Evolutionary conservation across 2,888 invertebrate species (phyloP), one percentile per base, ranked within the genome.

Genomic region (Palloptera scutellata): DNA sequence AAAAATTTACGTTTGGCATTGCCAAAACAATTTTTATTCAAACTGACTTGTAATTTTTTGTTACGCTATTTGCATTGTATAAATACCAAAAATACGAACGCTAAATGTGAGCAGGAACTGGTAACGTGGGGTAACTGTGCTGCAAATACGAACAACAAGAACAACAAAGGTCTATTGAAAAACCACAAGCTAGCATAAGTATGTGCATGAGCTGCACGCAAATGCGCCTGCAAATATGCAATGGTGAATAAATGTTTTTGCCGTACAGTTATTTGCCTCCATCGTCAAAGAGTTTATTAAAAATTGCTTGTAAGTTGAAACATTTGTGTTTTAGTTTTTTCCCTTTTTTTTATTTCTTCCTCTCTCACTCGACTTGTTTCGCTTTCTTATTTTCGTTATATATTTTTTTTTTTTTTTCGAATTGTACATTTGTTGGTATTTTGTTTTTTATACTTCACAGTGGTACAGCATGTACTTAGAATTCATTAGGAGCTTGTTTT

Each of bases 151-250:
- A 30, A 30, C 30, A 30, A 30, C 30, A 30, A 2, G 3, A 30
- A 30, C 30, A 30, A 2, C 30, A 30, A 30, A 30, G n/a, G n/a
- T n/a, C 30, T 30, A 30, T 30, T 30, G 30, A 30, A 30, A 45
- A 15, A 54, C 60, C 66, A 17, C 66, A 66, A 66, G 55, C 60
- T 4, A 30, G 30, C 30, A 30, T 2, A 30, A 59, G 60, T 66
- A 66, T n/a, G n/a, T n/a, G n/a, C 59, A 64, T 60, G 54, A 59
- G 52, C 51, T 52, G 53, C 52, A 30, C 54, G 64, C 67, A 67
- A 67, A 67, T 67, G 60, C 67, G 64, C 67, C 67, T 60, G 45
- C 30, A 67, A 67, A 57, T 67, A 67, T 67, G 67, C 67, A 67
- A 42, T 53, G 57, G 59, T 12, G 58, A 54, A 45, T 58, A 54